phyloP scores from a whole-genome alignment of 2,797 vertebrate species.

The Poeciliopsis infans region DNA sequence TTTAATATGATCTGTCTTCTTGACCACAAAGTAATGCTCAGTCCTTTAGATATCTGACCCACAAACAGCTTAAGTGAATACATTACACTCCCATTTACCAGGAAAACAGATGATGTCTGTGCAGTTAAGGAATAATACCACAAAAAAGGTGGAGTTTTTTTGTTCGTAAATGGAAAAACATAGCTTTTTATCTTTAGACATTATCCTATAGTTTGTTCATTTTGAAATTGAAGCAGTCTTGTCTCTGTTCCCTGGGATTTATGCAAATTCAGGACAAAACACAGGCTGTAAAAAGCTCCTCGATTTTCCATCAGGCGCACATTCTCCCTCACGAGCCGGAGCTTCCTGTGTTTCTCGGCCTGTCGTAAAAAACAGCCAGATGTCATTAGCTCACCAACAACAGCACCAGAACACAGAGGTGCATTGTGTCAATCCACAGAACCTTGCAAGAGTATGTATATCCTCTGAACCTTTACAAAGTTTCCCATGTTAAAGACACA shows the following conservation, averaged over 20 bases:
- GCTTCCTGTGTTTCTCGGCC: constrained; percentile 77
- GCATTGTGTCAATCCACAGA: constrained; percentile 66
- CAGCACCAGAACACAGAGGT: constrained; percentile 72
- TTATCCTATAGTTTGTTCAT: constrained; percentile 15
- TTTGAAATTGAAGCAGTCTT: constrained; percentile 31
- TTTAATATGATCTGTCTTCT: constrained; percentile 11
- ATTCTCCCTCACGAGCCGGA: constrained; percentile 24
- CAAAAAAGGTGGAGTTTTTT: constrained; percentile 14
- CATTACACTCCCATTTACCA: constrained; percentile 12
- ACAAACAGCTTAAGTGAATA: constrained; percentile 25
- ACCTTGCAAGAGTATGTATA: neutral
- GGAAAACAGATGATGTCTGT: constrained; percentile 19
- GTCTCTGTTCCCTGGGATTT: constrained; percentile 42
- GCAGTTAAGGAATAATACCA: neutral
- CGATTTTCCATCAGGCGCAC: constrained; percentile 66
- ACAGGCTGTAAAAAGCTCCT: constrained; percentile 56
- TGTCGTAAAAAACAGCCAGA: constrained; percentile 80
- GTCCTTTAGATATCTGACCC: constrained; percentile 16
- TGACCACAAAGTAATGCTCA: constrained; percentile 17
- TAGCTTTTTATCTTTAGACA: constrained; percentile 2
- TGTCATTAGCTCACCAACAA: constrained; percentile 72
- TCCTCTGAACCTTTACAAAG: neutral
- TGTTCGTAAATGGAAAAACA: constrained; percentile 26
- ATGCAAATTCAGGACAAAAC: constrained; percentile 62
- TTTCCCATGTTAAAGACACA: neutral